Evolutionary conservation across 2,797 vertebrate species (phyloP), one percentile per base, ranked within the genome.

Genomic region (Furcifer pardalis): DNA sequence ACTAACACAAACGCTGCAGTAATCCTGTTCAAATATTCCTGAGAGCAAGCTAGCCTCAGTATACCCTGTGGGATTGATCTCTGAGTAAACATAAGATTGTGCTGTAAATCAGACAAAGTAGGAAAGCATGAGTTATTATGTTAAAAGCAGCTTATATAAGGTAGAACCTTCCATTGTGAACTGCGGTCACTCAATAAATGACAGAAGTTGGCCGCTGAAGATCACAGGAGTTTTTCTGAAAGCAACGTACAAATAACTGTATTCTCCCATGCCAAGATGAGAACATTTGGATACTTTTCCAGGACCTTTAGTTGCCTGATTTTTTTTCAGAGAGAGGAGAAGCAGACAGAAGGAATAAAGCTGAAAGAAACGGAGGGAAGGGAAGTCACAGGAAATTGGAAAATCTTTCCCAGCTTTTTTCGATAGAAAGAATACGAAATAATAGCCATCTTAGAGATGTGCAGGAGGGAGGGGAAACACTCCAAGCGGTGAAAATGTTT

Each of bases 331-430:
- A 56, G 52, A 17, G 21, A 56, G 90, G 74, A 90, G 72, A 85
- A 77, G 85, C 88, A 91, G 15, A 25, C 84, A 83, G 78, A 87
- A 91, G 74, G 87, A 77, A 88, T n/a, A 69, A 27, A 91, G 7
- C 15, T 3, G 21, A 9, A 17, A 15, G 6, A 37, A 23, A 1
- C 3, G 23, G 66, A 21, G 8, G 66, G 19, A 68, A 21, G 8
- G 66, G 19, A 68, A 56, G 4, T 4, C 32, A 91, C 90, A 93
- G 93, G 91, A 94, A 93, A 89, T 88, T 87, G 93, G 91, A 92
- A 94, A 93, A 89, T 82, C 91, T 93, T 89, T 93, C 91, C 89
- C 91, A 69, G 86, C 86, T 91, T 92, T 83, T 91, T 85, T 87
- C n/a, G 42, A 89, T 90, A 91, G 84, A 68, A 88, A 83, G 77